Percentiles rank a stretch among this genome's conserved stretches.
phyloP scores from a whole-genome alignment of 2,113 vertebrate species.

The Natator depressus region DNA sequence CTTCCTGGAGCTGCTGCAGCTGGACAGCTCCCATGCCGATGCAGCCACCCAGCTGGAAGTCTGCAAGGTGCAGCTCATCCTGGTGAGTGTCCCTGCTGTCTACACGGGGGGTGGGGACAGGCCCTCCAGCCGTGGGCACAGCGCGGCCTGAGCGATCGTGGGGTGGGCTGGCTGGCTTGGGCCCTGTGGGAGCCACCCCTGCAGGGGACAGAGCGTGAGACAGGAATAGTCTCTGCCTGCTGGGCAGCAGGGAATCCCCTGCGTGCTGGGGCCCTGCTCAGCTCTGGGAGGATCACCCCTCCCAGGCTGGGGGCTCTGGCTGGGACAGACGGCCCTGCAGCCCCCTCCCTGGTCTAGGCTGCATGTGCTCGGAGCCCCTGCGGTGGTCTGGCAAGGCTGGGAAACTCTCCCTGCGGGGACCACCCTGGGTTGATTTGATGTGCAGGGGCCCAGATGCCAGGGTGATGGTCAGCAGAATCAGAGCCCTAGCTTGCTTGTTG shows the following conservation, averaged over 20 bases:
- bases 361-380: no score
- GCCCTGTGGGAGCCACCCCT: no score
- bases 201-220: background rate
- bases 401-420: background rate
- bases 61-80: conserved; percentile 79
- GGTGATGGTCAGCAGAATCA: background rate
- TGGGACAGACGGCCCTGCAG: no score
- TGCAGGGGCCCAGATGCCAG: background rate
- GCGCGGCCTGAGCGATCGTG: no score
- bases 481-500: background rate
- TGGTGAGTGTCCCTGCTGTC: conserved; percentile 23
- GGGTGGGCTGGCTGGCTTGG: no score
- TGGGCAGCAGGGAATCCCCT: no score
- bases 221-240: no score
- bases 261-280: no score
- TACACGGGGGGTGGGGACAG: accelerated
- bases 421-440: background rate
- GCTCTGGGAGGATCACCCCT: no score
- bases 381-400: background rate
- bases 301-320: no score
- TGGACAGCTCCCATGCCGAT: conserved; percentile 65
- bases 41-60: conserved; percentile 77
- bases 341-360: background rate
- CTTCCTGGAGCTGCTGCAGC: conserved; percentile 80
- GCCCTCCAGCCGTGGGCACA: no score